Evolutionary conservation across 2,113 vertebrate species (phyloP), one percentile per base, ranked within the genome.

Genomic region (Anser brachyrhynchus): DNA sequence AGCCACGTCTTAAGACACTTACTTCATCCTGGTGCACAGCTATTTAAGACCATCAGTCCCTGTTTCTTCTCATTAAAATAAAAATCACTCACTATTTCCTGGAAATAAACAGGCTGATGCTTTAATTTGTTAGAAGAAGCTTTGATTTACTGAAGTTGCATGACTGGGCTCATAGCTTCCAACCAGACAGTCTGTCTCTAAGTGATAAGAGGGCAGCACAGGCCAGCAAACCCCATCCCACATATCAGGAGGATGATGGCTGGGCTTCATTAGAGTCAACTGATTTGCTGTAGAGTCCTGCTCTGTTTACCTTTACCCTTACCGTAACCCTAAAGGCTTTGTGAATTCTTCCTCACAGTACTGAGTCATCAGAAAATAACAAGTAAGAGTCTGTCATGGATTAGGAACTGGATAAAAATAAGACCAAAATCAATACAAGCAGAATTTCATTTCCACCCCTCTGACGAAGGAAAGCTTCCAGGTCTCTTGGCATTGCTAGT

Each of bases 331-430:
- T 39, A 89, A 75, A 62, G 70, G 10, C 37, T 92, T 59, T 85
- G 23, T 44, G 43, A 82, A n/a, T 85, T 85, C 31, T 92, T 84
- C 26, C 51, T 84, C 79, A 10, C 13, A 52, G 21, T 65, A 79
- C 73, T 51, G 39, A 70, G 51, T 44, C 20, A 41, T 52, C 64
- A 64, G 65, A 81, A 90, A 92, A 58, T 22, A 87, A 82, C 64
- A 85, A 88, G n/a, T 23, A 49, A 92, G 11, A 29, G 29, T 81
- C 54, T n/a, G 6, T 43, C 19, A 54, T 62, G 66, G 62, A 76
- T 85, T 91, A 83, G 71, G 59, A 90, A 85, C n/a, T 25, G 35
- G 64, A 92, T 49, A 73, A 90, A 92, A 91, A 49, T 52, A 91
- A 87, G 39, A 62, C 6, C 20, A 65, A 92, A 91, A 89, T 87